Conservation (phyloP, 1,140 invertebrate genomes). For the Xylocopa sonorina region DNA sequence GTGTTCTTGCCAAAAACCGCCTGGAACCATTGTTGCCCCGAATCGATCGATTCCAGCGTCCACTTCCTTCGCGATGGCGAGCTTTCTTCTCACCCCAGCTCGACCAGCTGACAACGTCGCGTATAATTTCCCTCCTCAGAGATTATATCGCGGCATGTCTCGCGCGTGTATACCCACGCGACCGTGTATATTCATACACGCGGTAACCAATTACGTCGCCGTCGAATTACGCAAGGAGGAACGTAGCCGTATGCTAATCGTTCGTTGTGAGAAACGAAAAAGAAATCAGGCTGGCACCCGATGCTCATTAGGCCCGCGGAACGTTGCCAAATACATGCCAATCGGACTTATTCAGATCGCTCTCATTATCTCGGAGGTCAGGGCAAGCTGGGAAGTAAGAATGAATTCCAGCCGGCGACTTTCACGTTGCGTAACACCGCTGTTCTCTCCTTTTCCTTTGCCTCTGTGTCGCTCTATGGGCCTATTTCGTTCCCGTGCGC, state of each 20-base stretch:
- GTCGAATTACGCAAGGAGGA: constrained; percentile 45
- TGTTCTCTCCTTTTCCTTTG: background rate
- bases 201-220: constrained; percentile 16
- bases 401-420: constrained; percentile 67
- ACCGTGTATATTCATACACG: background rate
- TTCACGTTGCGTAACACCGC: constrained; percentile 63
- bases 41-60: too few species aligned
- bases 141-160: constrained; percentile 35
- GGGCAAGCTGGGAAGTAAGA: constrained; percentile 68
- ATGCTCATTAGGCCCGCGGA: constrained; percentile 35
- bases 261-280: constrained; percentile 33
- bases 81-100: background rate
- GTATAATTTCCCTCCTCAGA: background rate
- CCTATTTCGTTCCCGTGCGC: background rate
- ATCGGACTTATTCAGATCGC: constrained; percentile 62
- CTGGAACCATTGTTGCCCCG: too few species aligned
- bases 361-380: constrained; percentile 70
- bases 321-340: constrained; percentile 63
- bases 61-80: too few species aligned
- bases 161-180: background rate
- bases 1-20: too few species aligned
- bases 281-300: constrained; percentile 17
- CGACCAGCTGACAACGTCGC: too few species aligned
- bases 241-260: constrained; percentile 51
- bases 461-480: too few species aligned